phyloP scores from a whole-genome alignment of 2,113 vertebrate genomes.

The Microcebus ravelobensis region DNA sequence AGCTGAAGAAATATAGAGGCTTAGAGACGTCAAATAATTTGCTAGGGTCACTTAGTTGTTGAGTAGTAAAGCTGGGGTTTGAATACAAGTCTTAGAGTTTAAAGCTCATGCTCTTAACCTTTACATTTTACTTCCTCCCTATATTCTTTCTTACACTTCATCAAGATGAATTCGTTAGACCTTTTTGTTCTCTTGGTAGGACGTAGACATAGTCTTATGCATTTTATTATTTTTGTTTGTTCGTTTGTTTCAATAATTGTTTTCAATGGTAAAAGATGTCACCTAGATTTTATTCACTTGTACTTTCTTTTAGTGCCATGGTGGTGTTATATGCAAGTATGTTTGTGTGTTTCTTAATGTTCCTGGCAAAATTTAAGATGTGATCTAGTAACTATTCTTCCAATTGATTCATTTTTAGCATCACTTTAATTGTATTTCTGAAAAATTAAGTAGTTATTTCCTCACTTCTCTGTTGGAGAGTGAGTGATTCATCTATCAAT shows the following conservation, averaged over 20 bases:
- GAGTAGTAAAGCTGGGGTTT: not conserved
- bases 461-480: conserved; percentile 25
- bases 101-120: not conserved
- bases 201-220: not conserved
- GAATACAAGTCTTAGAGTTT: not conserved
- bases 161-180: not conserved
- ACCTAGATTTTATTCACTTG: not conserved
- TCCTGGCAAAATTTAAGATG: conserved; percentile 29
- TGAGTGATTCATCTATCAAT: not conserved
- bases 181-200: not conserved
- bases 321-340: not conserved
- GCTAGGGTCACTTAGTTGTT: not conserved
- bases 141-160: not conserved
- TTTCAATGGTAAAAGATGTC: not conserved
- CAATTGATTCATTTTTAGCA: conserved; percentile 23
- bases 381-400: not conserved
- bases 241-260: conserved; percentile 19
- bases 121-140: not conserved
- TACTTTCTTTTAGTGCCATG: not conserved
- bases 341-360: conserved; percentile 1
- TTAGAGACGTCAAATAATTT: not conserved
- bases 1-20: not conserved
- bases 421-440: conserved; percentile 30
- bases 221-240: not conserved
- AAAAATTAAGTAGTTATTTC: conserved; percentile 30